Conservation (phyloP, 2,888 invertebrate species). For the Ectropis crepuscularia region DNA sequence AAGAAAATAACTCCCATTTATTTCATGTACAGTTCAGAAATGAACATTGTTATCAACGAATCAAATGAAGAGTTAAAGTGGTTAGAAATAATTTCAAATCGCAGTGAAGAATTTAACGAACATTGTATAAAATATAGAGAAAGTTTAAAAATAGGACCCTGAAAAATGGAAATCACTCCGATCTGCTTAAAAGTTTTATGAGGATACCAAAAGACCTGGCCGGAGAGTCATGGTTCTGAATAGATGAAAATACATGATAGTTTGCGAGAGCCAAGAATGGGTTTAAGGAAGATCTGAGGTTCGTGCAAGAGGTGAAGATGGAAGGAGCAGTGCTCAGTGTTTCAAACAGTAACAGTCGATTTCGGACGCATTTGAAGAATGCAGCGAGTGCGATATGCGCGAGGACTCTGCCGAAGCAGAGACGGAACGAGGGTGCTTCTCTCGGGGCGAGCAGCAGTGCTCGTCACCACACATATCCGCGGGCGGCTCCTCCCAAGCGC, state of each 20-base stretch:
- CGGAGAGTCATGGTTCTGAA: slow-evolving; percentile 31
- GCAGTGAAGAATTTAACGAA: slow-evolving; percentile 41
- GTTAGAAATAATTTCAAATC: slow-evolving; percentile 33
- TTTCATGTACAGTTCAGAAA: slow-evolving; percentile 38
- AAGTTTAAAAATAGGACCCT: slow-evolving; percentile 24
- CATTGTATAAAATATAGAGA: slow-evolving; percentile 26
- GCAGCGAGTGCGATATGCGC: slow-evolving; percentile 78
- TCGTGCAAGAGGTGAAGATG: slow-evolving; percentile 60
- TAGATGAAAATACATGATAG: slow-evolving; percentile 42
- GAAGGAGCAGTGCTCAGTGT: slow-evolving; percentile 82
- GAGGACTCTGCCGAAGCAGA: slow-evolving; percentile 77
- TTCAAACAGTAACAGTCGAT: slow-evolving; percentile 74
- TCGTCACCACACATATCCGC: slow-evolving; percentile 77
- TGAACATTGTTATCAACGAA: slow-evolving; percentile 39
- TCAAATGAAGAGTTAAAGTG: slow-evolving; percentile 38
- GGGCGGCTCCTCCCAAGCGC: slow-evolving; percentile 70
- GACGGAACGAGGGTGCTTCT: slow-evolving; percentile 62
- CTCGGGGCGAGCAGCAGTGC: slow-evolving; percentile 53
- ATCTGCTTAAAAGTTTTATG: slow-evolving; percentile 33
- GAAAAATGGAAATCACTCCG: slow-evolving; percentile 36
- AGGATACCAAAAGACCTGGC: slow-evolving; percentile 17
- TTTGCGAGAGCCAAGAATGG: slow-evolving; percentile 57
- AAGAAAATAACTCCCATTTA: slow-evolving; percentile 11
- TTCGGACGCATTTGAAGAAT: slow-evolving; percentile 77
- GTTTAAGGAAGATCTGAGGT: slow-evolving; percentile 63